Conservation (phyloP, 2,797 vertebrate species). For the Propithecus deckenii region DNA sequence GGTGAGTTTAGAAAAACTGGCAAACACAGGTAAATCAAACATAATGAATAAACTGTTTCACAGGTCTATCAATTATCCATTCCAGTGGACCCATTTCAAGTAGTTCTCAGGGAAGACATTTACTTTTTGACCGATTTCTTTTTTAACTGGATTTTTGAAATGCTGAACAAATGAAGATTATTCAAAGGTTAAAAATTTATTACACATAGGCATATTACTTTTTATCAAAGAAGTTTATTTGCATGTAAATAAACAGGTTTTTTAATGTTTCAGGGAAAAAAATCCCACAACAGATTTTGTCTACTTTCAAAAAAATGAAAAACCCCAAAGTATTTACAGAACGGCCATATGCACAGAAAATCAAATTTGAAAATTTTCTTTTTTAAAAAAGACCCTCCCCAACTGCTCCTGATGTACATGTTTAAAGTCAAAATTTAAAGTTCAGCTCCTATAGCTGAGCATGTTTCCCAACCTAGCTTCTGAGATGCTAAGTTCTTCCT, state of each 20-base stretch:
- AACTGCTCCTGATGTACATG: conserved; percentile 74
- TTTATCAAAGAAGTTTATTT: conserved; percentile 85
- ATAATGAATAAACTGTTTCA: neutral
- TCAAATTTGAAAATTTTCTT: conserved; percentile 67
- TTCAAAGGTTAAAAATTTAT: conserved; percentile 15
- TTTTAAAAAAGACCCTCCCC: conserved; percentile 65
- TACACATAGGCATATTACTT: conserved; percentile 62
- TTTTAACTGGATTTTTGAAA: conserved; percentile 6
- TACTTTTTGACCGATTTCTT: neutral
- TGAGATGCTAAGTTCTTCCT: conserved; percentile 52
- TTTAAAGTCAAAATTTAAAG: conserved; percentile 73
- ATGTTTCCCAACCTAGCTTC: conserved; percentile 66
- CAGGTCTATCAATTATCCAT: neutral
- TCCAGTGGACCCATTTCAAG: neutral
- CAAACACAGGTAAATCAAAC: neutral
- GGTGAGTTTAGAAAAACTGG: conserved; percentile 4
- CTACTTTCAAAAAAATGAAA: conserved; percentile 77
- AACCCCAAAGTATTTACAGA: conserved; percentile 81
- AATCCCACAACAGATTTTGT: conserved; percentile 73
- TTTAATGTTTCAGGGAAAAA: conserved; percentile 64
- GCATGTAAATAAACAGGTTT: conserved; percentile 80
- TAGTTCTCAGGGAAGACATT: neutral
- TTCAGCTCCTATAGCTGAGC: conserved; percentile 51
- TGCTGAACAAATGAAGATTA: conserved; percentile 29
- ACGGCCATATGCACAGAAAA: conserved; percentile 73